Conservation (phyloP, 2,113 vertebrate genomes). For the Picathartes gymnocephalus region DNA sequence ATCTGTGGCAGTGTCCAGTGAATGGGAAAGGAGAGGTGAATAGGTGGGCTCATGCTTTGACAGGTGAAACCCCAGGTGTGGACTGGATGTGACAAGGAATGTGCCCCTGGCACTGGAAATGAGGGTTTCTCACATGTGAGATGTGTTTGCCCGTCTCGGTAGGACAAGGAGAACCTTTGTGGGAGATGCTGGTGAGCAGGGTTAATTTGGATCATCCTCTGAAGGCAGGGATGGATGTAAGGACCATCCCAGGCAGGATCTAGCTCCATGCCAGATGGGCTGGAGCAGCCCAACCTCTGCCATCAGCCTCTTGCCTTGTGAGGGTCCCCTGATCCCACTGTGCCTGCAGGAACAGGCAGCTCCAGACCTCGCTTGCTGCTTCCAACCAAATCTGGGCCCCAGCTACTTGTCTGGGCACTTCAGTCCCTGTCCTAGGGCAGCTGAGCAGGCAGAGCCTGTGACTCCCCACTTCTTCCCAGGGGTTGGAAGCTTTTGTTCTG, state of each 20-base stretch:
- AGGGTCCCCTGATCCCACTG: not conserved
- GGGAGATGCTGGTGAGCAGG: not conserved
- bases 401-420: not conserved
- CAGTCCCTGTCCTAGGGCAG: not conserved
- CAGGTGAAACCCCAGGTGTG: not conserved
- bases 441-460: not conserved
- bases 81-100: not conserved
- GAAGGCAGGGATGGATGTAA: not conserved
- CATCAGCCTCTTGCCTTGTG: not conserved
- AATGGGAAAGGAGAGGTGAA: not conserved
- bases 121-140: not conserved
- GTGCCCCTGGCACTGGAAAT: not conserved
- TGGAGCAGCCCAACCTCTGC: not conserved
- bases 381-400: not conserved
- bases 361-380: not conserved
- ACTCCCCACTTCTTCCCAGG: not conserved
- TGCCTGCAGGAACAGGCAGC: not conserved
- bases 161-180: not conserved
- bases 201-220: not conserved
- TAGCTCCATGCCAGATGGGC: accelerated
- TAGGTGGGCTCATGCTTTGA: not conserved
- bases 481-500: not conserved
- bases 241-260: not conserved
- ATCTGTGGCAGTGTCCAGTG: not conserved
- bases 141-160: not conserved